Evolutionary conservation across 1,140 invertebrate species (phyloP).

Genomic region (Lordiphosa mommai): DNA sequence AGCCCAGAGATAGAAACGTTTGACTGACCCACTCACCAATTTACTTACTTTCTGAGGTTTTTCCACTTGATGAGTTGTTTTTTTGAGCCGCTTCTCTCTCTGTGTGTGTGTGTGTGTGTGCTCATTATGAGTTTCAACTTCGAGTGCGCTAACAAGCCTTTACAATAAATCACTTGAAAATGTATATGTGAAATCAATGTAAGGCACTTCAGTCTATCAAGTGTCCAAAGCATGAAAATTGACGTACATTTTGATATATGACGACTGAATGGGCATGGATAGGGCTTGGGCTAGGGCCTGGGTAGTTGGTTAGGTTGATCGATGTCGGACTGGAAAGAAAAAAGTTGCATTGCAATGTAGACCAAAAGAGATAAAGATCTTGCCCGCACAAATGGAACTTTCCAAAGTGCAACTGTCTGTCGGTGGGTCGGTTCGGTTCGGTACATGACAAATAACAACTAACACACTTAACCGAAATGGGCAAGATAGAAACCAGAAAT

Average conservation of each 20-base stretch:
- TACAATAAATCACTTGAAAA: conserved; percentile 77
- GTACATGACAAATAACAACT: conserved; percentile 33
- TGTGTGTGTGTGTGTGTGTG: conserved; percentile 15
- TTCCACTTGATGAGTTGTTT: conserved; percentile 12
- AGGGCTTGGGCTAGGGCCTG: too few relatives aligned
- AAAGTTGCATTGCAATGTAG: too few relatives aligned
- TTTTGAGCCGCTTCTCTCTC: conserved; percentile 31
- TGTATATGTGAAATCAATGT: conserved; percentile 74
- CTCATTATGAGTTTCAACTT: conserved; percentile 66
- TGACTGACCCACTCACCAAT: too few relatives aligned
- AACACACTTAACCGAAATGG: conserved; percentile 29
- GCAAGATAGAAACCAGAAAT: conserved; percentile 10
- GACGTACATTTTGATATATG: conserved; percentile 78
- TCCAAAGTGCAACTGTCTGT: conserved; percentile 55
- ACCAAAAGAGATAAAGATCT: too few relatives aligned
- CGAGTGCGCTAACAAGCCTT: conserved; percentile 71
- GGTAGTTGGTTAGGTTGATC: background rate
- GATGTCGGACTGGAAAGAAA: background rate
- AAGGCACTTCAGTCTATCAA: conserved; percentile 76
- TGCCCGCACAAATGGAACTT: conserved; percentile 36
- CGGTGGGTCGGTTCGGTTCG: too few relatives aligned
- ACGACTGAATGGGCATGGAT: conserved; percentile 1
- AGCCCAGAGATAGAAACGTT: too few relatives aligned
- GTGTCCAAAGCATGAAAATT: conserved; percentile 76
- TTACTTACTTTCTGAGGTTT: too few relatives aligned